Evolutionary conservation across 2,888 invertebrate genomes (phyloP), one percentile per base, ranked within the genome.

Genomic region (Alloscopus bannaensis): DNA sequence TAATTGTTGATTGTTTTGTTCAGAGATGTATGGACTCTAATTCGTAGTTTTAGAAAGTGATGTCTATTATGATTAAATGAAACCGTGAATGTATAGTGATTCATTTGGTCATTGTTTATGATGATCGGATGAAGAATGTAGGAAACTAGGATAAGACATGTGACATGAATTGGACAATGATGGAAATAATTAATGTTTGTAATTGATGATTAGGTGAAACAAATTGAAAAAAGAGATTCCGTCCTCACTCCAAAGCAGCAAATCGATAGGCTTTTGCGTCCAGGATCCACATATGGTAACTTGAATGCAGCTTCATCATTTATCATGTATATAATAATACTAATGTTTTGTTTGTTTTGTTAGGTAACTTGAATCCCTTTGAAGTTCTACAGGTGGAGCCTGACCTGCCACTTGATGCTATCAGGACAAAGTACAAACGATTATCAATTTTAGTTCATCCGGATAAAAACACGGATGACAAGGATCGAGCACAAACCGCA

Each of bases 261-360:
- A 91, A 96, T 99, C 86, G 97, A 98, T 84, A 92, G 99, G 87
- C 91, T 99, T 80, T 91, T 98, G 75, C 91, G 99, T 86, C 97
- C 99, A 80, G 99, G 99, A 28, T 96, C 98, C 0, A 98, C 99
- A 13, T 99, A 99, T 90, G 96, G 99, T 89, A 99, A 99, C 90
- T n/a, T n/a, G n/a, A n/a, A n/a, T n/a, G n/a, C n/a, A n/a, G n/a
- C n/a, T n/a, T n/a, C n/a, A n/a, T n/a, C n/a, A n/a, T n/a, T n/a
- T n/a, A n/a, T n/a, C n/a, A n/a, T n/a, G n/a, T n/a, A n/a, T n/a
- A n/a, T n/a, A n/a, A n/a, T n/a, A n/a, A n/a, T n/a, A n/a, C n/a
- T n/a, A n/a, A n/a, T n/a, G n/a, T n/a, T n/a, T n/a, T n/a, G n/a
- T n/a, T n/a, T n/a, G n/a, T n/a, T n/a, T n/a, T n/a, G n/a, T n/a